Evolutionary conservation across 2,888 invertebrate species (phyloP), one percentile per base, ranked within the genome.

Genomic region (Megamerina dolium): DNA sequence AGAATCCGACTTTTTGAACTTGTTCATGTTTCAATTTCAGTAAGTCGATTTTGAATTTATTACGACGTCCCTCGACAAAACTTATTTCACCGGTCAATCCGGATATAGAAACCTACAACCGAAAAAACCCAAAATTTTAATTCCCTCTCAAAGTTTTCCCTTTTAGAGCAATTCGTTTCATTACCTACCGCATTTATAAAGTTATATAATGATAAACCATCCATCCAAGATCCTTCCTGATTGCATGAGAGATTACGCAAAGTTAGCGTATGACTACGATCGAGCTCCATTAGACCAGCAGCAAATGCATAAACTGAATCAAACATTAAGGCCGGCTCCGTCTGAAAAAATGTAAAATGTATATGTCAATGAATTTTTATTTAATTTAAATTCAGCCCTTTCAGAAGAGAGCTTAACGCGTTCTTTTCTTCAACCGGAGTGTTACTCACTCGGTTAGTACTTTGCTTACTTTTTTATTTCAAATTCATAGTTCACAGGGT

Each of bases 61-160:
- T 82, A 26, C 95, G 75, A 49, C 83, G 80, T 2, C 93, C 93
- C 59, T 88, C 85, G 56, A 82, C 82, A 73, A 94, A 93, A 51
- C 87, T 83, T 37, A 94, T 81, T 26, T 82, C 84, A 1, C 95
- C 95, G 0, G 93, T 92, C 34, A 94, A 72, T 0, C 94, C 94
- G 57, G 86, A 84, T 32, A 88, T 80, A 59, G 83, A 82, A 21
- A 83, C 82, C 90, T 90, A 73, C 21, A 33, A 27, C 5, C 6
- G 10, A 8, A 23, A n/a, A n/a, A n/a, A n/a, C n/a, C n/a, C n/a
- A n/a, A n/a, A n/a, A n/a, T n/a, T n/a, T n/a, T n/a, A n/a, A n/a
- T n/a, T n/a, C n/a, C n/a, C n/a, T n/a, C n/a, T n/a, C n/a, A n/a
- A n/a, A n/a, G n/a, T n/a, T n/a, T n/a, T n/a, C n/a, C n/a, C n/a